Base-by-base conservation (phyloP, 2,888 invertebrate genomes). In the Himalopsyche japonica region DNA sequence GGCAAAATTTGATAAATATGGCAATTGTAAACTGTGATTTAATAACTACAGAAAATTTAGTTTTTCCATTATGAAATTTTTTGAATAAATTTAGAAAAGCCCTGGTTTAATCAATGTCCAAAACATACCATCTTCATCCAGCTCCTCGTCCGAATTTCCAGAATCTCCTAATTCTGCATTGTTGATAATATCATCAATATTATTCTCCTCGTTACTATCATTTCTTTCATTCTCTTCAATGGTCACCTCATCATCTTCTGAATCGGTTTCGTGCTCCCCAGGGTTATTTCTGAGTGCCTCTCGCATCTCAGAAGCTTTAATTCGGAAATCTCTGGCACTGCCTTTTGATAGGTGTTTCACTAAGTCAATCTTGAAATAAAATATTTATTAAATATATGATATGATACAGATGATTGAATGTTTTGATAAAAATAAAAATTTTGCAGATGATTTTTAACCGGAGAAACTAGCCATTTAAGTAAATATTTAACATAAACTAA, bases 271-370 rank as follows among this genome's bases (percentile, higher is more conserved):
- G 15, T 77, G 48, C 5, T 24, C 77, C 3, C 34, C 57, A 12
- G 34, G 12, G n/a, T 79, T 49, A 7, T 34, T 47, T 37, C 27
- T 27, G 30, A 87, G 82, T 15, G 86, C 86, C 76, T 86, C 85
- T 43, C 82, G 81, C 6, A 87, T 81, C 6, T 76, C 82, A 2
- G 86, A 84, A 3, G 85, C 85, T 34, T 82, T 85, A 12, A 87
- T 87, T 30, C 85, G 79, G 80, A 87, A 87, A 77, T 87, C 87
- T 37, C 87, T 82, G 10, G 87, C 87, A 24, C 76, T 86, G 4
- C 86, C 85, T 49, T 82, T 80, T 6, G 87, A 82, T 30, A 87
- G 64, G 80, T 86, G 80, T 24, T 78, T 32, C 48, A 76, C 79
- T 7, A 87, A 82, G 80, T 87, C 85, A 32, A 87, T 47, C 87